Evolutionary conservation across 2,113 vertebrate species (phyloP).

Genomic region (Muscicapa adusta): DNA sequence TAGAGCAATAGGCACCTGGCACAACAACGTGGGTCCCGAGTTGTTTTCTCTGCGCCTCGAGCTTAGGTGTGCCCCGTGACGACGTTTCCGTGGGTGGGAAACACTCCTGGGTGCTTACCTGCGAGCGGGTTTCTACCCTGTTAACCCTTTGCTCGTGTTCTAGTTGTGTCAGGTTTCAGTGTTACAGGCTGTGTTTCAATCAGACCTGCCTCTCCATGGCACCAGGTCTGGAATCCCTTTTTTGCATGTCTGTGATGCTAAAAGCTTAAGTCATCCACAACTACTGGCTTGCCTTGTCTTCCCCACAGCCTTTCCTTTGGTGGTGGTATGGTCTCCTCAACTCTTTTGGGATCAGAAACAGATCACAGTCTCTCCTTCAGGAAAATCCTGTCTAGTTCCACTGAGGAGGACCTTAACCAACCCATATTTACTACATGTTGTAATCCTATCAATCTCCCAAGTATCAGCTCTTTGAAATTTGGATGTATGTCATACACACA

Average conservation of each 20-base stretch:
- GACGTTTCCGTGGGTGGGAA: background rate
- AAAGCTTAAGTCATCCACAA: fast-evolving
- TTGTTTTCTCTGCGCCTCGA: background rate
- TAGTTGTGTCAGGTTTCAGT: fast-evolving
- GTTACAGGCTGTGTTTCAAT: background rate
- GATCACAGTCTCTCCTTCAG: background rate
- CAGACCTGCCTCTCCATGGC: background rate
- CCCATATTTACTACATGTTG: background rate
- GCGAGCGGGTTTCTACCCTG: background rate
- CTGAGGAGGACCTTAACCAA: background rate
- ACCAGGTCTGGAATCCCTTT: background rate
- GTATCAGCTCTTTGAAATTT: background rate
- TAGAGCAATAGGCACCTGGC: background rate
- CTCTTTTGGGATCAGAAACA: background rate
- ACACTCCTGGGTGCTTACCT: fast-evolving
- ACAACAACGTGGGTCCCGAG: fast-evolving
- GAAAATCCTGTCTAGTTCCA: background rate
- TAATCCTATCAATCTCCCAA: background rate
- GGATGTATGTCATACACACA: background rate
- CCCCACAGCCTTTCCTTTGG: background rate
- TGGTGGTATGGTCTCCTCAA: fast-evolving
- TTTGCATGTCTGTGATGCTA: background rate
- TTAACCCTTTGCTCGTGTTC: background rate
- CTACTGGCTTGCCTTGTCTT: background rate
- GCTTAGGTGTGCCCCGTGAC: background rate